These are phyloP conservation scores for Antrozous pallidus DNA, from an alignment of 2,797 vertebrate genomes.

Conservation along the genomic window DNA sequence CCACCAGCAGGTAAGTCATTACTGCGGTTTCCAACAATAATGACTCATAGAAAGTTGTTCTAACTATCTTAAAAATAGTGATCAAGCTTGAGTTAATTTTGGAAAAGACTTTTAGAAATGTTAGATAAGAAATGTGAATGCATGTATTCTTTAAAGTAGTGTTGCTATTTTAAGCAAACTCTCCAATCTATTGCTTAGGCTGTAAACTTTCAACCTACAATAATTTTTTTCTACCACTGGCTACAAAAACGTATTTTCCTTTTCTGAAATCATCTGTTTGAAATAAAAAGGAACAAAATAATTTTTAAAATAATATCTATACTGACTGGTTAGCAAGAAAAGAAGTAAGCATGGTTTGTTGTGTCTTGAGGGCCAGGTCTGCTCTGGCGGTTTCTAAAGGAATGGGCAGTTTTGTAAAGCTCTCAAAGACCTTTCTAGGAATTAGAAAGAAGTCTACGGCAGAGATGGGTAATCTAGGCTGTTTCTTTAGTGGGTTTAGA, in stretches of 20 bases:
- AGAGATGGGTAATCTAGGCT: conserved; percentile 49
- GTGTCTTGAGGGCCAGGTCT: background rate
- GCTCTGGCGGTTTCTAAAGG: background rate
- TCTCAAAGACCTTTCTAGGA: conserved; percentile 66
- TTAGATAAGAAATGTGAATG: background rate
- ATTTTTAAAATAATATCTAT: conserved; percentile 43
- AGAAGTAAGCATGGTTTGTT: background rate
- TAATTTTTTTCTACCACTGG: conserved; percentile 3
- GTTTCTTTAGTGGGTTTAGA: conserved; percentile 19
- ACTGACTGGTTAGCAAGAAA: conserved; percentile 37
- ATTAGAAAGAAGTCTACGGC: conserved; percentile 70
- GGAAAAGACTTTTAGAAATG: background rate
- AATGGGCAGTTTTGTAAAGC: background rate
- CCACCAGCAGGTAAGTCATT: conserved; percentile 93
- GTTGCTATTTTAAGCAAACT: conserved; percentile 5
- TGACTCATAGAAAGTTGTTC: background rate
- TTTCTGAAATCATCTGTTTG: conserved; percentile 65
- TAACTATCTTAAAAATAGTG: background rate
- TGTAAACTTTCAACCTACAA: background rate
- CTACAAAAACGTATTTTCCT: conserved; percentile 42
- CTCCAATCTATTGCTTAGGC: background rate
- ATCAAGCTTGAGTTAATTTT: conserved; percentile 42
- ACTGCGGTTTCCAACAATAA: conserved; percentile 48
- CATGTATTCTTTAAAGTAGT: conserved; percentile 31
- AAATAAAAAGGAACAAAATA: conserved; percentile 59